A percentile compares a stretch with the other conserved stretches of the same genome.
Conservation (phyloP, 2,888 invertebrate species). For the Serripes groenlandicus region DNA sequence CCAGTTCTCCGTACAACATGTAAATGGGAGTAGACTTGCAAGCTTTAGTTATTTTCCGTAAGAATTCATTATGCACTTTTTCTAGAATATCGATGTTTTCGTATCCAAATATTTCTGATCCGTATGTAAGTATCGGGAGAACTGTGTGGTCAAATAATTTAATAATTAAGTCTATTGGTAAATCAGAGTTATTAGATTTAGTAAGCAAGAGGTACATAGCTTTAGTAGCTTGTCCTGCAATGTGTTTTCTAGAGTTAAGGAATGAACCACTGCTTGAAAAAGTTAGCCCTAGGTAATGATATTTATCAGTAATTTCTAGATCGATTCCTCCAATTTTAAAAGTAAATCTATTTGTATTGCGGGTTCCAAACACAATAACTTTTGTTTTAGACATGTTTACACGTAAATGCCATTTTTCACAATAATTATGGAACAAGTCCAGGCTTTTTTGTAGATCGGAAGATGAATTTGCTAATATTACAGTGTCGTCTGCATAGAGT, state of each 20-base stretch:
- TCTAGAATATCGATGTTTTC: constrained; percentile 7
- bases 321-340: constrained; percentile 3
- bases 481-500: constrained; percentile 59
- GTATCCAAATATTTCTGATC: constrained; percentile 28
- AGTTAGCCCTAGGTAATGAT: constrained; percentile 37
- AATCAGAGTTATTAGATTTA: constrained; percentile 31
- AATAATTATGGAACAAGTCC: constrained; percentile 41
- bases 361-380: constrained; percentile 35
- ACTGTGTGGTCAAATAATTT: constrained; percentile 35
- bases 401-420: constrained; percentile 43
- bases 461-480: constrained; percentile 30
- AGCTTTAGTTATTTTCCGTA: constrained; percentile 13
- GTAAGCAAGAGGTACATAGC: constrained; percentile 27
- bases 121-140: constrained; percentile 25
- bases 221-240: constrained; percentile 34
- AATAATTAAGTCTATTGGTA: constrained; percentile 20
- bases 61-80: constrained; percentile 30
- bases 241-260: constrained; percentile 36
- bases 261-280: constrained; percentile 40
- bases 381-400: constrained; percentile 50
- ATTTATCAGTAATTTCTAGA: constrained; percentile 34
- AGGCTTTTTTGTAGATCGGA: constrained; percentile 35
- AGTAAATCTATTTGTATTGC: constrained; percentile 11
- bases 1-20: background rate
- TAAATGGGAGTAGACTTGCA: background rate